A percentile compares a stretch with the other conserved stretches of the same genome.
phyloP scores from a whole-genome alignment of 2,888 invertebrate genomes.

The Pristionchus mayeri region DNA sequence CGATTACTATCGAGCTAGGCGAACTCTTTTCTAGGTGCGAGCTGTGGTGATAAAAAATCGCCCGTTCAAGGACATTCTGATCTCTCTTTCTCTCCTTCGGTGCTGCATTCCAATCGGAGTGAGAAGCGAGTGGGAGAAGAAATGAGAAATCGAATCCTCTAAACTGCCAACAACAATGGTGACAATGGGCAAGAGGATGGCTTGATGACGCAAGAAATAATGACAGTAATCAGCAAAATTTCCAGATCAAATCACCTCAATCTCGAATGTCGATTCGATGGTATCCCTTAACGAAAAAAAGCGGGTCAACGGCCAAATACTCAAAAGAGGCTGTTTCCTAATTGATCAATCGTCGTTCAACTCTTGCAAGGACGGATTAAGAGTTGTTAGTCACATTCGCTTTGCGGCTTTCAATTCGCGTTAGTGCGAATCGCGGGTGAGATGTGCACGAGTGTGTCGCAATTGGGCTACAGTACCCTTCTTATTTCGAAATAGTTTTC shows the following conservation, averaged over 20 bases:
- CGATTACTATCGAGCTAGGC: background rate
- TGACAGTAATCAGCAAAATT: too few relatives aligned
- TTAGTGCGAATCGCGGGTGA: background rate
- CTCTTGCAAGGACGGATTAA: background rate
- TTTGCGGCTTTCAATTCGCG: background rate
- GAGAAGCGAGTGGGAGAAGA: background rate
- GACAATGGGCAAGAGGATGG: background rate
- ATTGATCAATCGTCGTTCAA: background rate
- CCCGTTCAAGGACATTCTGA: background rate
- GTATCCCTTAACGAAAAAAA: too few relatives aligned
- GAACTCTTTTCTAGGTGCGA: background rate
- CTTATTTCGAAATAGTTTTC: too few relatives aligned
- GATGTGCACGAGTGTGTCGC: background rate
- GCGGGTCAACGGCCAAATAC: background rate
- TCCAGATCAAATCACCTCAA: too few relatives aligned
- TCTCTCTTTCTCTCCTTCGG: too few relatives aligned
- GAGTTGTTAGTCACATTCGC: background rate
- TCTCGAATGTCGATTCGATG: too few relatives aligned
- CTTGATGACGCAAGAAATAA: background rate
- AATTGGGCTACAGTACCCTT: conserved; percentile 2
- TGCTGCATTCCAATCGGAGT: background rate
- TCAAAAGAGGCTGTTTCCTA: background rate
- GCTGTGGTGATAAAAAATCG: background rate
- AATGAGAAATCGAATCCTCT: too few relatives aligned
- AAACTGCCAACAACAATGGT: too few relatives aligned